Evolutionary conservation across 2,113 vertebrate species (phyloP).

Genomic region (Thalassoma bifasciatum): DNA sequence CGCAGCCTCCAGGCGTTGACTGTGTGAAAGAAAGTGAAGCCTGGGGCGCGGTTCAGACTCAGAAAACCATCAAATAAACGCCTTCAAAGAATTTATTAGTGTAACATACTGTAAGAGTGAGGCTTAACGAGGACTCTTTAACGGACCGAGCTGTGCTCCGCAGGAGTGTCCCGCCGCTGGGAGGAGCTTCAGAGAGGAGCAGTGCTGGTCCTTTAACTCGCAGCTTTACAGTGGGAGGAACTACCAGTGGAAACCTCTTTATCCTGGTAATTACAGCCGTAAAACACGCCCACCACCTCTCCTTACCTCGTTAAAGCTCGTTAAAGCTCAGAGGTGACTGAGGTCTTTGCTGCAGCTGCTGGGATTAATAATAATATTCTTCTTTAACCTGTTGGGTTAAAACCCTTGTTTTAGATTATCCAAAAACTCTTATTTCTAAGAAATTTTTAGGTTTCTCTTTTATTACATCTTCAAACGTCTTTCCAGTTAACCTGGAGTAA

Average conservation of each 20-base stretch:
- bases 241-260: constrained; percentile 96
- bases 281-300: constrained; percentile 42
- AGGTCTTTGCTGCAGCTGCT: constrained; percentile 20
- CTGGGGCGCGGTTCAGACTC: not conserved
- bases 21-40: constrained; percentile 31
- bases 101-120: constrained; percentile 18
- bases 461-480: no score
- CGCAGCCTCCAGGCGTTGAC: not conserved
- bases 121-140: constrained; percentile 24
- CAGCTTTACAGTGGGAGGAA: constrained; percentile 91
- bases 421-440: no score
- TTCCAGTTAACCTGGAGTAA: no score
- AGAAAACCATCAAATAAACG: constrained; percentile 29
- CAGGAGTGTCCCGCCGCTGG: constrained; percentile 93
- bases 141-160: constrained; percentile 25
- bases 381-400: no score
- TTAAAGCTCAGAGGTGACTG: constrained; percentile 14
- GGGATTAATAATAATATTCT: no score
- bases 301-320: constrained; percentile 35
- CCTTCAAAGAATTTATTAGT: constrained; percentile 34
- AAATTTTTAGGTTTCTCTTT: no score
- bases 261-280: constrained; percentile 86
- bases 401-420: no score
- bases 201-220: constrained; percentile 97
- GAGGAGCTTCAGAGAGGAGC: constrained; percentile 97